Evolutionary conservation across 1,140 invertebrate genomes (phyloP).

Genomic region (Atta cephalotes): DNA sequence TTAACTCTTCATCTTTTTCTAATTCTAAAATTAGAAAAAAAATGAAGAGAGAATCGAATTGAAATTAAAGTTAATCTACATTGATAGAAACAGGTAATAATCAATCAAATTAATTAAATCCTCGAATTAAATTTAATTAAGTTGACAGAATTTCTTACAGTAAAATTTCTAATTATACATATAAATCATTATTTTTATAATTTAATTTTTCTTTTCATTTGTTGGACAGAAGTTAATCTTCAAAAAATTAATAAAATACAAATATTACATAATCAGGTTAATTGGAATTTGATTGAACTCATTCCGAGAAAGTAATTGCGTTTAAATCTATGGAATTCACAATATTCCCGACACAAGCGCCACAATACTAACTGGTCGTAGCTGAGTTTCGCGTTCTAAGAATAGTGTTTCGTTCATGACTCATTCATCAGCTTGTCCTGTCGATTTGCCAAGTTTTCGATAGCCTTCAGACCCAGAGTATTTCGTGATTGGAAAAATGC

Average conservation of each 20-base stretch:
- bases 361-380: neutral
- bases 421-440: neutral
- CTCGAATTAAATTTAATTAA: neutral
- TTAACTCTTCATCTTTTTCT: too few species aligned
- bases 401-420: conserved; percentile 38
- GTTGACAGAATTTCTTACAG: neutral
- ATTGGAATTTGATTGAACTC: neutral
- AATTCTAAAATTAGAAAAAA: too few species aligned
- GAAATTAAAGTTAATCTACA: too few species aligned
- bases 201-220: neutral
- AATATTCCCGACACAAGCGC: conserved; percentile 21
- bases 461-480: neutral
- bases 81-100: too few species aligned
- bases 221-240: neutral
- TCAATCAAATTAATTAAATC: neutral
- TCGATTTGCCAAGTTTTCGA: conserved; percentile 10
- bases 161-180: neutral
- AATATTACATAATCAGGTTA: neutral
- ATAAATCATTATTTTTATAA: too few species aligned
- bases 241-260: neutral
- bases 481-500: conserved; percentile 76
- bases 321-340: neutral
- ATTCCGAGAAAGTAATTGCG: neutral
- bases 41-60: too few species aligned
- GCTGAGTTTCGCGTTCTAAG: conserved; percentile 24